Conservation (phyloP, 2,797 vertebrate species). For the Takifugu rubripes region DNA sequence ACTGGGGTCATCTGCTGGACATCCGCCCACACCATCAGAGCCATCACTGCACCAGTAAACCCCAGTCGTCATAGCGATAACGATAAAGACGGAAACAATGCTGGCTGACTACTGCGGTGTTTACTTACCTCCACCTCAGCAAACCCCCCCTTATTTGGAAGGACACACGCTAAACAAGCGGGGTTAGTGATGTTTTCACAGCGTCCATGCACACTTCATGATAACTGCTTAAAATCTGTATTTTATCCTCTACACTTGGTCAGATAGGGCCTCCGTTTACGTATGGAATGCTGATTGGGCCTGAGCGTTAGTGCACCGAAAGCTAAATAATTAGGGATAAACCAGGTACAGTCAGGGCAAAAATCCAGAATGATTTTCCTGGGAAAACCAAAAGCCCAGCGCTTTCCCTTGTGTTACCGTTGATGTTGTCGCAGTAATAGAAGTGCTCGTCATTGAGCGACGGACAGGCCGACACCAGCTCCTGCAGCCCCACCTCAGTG, state of each 20-base stretch:
- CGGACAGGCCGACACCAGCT: conserved; percentile 91
- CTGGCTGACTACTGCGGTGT: conserved; percentile 19
- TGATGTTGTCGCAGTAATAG: conserved; percentile 99
- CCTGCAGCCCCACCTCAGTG: conserved; percentile 91
- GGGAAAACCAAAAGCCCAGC: neutral
- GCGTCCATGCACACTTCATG: neutral
- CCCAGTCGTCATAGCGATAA: neutral
- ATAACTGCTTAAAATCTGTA: too few species aligned
- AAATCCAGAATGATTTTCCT: too few species aligned
- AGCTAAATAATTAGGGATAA: too few species aligned
- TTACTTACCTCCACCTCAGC: conserved; percentile 63
- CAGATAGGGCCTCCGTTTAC: too few species aligned
- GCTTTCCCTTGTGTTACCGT: conserved; percentile 79
- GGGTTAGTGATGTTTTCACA: conserved; percentile 43
- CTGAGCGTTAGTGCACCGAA: too few species aligned
- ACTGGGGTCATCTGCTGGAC: conserved; percentile 20
- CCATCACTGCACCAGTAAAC: neutral
- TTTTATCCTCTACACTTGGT: too few species aligned
- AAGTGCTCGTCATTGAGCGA: conserved; percentile 96
- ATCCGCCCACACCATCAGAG: neutral
- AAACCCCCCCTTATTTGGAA: conserved; percentile 43
- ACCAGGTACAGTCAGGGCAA: too few species aligned
- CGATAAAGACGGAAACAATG: neutral
- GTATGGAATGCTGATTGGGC: neutral
- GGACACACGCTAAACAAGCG: conserved; percentile 40